Base-by-base conservation (phyloP, 1,140 invertebrate genomes). In the Zaprionus camerounensis region DNA sequence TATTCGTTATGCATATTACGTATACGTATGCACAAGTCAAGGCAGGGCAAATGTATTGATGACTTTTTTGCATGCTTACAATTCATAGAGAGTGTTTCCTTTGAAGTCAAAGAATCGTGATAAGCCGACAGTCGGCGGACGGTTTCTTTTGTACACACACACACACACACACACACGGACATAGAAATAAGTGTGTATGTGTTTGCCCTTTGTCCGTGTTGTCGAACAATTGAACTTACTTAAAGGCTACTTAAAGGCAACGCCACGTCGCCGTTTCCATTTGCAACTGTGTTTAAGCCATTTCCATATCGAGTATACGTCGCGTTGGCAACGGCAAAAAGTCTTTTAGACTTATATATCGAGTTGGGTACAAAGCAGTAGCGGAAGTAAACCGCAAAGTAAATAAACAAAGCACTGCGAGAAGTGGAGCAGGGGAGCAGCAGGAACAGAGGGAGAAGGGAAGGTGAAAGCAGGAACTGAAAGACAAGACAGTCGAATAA, bases 351-450 rank as follows among this genome's bases (percentile, higher is more conserved):
- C 22, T 31, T 56, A 28, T 24, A 26, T 31, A 56, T 56, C 53
- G n/a, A 26, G 53, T 56, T 17, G 53, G 26, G 26, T n/a, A 56
- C 24, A 31, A 56, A 56, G 53, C 53, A 41, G n/a, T 31, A 31
- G 58, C 31, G 51, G 55, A 70, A 75, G 58, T 64, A 76, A 76
- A 46, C 74, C 74, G 36, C 74, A 76, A 71, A 76, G 73, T 74
- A 79, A 80, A 80, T 63, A 79, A 79, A 78, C 61, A 58, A 56
- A 56, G 53, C 22, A 53, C 12, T 7, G 51, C 51, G 11, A 17
- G 51, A 6, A 6, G 22, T 12, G 9, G 5, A 20, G 22, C 49
- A 15, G 22, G 24, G 24, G 3, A 24, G 5, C 12, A 28, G 7
- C 28, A 31, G 9, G 11, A 12, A 3, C 3, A 13, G 24, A 26